Conservation (phyloP, 2,113 vertebrate species). For the Montifringilla adamsi region DNA sequence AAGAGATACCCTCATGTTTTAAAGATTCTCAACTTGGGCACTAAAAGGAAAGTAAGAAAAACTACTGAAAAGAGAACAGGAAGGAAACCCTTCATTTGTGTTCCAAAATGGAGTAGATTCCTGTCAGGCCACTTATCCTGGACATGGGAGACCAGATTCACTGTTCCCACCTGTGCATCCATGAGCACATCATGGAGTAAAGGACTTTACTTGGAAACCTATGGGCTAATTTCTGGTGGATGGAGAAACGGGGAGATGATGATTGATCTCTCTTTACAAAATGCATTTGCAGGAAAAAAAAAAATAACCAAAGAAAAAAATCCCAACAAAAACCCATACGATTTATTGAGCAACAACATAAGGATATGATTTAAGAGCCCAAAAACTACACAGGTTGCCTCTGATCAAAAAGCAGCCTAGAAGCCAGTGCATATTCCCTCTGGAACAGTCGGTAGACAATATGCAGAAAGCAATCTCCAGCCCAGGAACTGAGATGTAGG, state of each 20-base stretch:
- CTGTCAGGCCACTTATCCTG: not conserved
- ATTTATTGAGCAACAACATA: not conserved
- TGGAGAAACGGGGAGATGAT: not conserved
- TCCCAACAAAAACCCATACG: not conserved
- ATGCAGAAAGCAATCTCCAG: not conserved
- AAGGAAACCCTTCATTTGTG: not conserved
- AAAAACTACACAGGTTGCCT: not conserved
- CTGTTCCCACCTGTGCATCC: not conserved
- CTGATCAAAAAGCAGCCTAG: not conserved
- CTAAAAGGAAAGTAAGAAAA: not conserved
- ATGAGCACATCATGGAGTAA: not conserved
- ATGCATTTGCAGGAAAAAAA: not conserved
- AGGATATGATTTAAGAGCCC: not conserved
- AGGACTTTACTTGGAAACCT: not conserved
- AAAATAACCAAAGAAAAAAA: not conserved
- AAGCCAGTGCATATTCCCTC: not conserved
- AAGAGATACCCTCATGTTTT: not conserved
- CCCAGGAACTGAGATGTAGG: not conserved
- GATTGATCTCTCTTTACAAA: not conserved
- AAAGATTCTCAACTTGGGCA: not conserved
- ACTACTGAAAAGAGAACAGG: not conserved
- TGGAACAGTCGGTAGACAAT: not conserved
- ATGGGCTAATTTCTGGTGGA: not conserved
- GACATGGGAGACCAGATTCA: not conserved
- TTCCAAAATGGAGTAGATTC: not conserved